These are phyloP conservation scores for Caenorhabditis brenneri DNA, from an alignment of 1,140 invertebrate genomes.

Conservation along the genomic window DNA sequence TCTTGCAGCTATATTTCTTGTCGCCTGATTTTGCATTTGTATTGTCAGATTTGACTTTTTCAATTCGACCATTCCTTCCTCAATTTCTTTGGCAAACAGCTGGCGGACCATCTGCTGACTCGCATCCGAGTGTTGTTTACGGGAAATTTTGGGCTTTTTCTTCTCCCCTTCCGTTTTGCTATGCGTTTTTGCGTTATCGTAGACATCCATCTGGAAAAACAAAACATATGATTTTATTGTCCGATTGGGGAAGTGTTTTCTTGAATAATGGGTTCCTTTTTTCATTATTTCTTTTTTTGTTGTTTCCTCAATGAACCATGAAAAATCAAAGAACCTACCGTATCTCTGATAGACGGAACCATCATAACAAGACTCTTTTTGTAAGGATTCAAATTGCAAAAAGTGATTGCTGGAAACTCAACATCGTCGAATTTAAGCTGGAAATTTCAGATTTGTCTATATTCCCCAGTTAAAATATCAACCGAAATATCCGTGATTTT, in stretches of 20 bases:
- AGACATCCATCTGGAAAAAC: constrained; percentile 54
- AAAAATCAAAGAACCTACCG: constrained; percentile 30
- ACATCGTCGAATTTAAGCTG: constrained; percentile 55
- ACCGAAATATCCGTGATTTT: constrained; percentile 52
- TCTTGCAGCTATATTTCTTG: background rate
- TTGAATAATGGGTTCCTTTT: background rate
- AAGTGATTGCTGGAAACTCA: constrained; percentile 53
- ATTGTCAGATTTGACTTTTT: background rate
- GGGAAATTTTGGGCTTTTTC: constrained; percentile 47
- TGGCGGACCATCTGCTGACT: constrained; percentile 37
- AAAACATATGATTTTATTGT: too few relatives aligned
- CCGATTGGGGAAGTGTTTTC: background rate
- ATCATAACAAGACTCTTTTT: constrained; percentile 53
- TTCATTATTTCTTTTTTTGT: background rate
- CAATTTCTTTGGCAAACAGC: constrained; percentile 46
- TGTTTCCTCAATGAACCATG: background rate
- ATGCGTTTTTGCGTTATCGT: constrained; percentile 52
- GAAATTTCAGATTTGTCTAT: background rate
- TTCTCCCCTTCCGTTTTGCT: constrained; percentile 43
- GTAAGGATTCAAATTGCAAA: constrained; percentile 54
- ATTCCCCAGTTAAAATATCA: background rate
- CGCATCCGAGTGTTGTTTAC: constrained; percentile 40
- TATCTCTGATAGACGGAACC: constrained; percentile 54
- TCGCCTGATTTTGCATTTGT: background rate
- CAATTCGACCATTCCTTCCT: constrained; percentile 27